phyloP scores from a whole-genome alignment of 2,888 invertebrate genomes.

The Caenorhabditis doughertyi region DNA sequence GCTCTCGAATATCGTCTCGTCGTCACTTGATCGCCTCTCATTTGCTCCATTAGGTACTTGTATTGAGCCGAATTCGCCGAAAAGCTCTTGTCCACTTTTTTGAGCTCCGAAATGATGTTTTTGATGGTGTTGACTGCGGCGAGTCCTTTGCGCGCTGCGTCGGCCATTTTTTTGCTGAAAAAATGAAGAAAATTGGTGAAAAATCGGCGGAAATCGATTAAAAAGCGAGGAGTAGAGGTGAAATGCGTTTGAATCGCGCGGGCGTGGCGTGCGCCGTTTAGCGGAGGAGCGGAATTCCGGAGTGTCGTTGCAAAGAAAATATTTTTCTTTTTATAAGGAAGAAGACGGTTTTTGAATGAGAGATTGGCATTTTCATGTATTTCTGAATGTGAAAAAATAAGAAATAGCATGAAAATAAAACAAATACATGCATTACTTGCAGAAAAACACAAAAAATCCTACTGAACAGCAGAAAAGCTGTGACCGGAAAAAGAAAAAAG shows the following conservation, averaged over 20 bases:
- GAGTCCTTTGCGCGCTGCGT: constrained; percentile 37
- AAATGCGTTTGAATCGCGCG: constrained; percentile 39
- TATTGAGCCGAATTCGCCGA: constrained; percentile 68
- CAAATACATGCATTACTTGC: no score
- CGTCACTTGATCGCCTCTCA: constrained; percentile 74
- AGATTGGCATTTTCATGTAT: no score
- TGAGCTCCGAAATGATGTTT: constrained; percentile 72
- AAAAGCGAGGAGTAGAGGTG: background rate
- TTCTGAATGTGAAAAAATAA: no score
- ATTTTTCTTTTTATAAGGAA: no score
- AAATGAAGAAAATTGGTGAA: constrained; percentile 5
- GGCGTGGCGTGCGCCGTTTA: background rate
- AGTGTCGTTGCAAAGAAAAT: constrained; percentile 17
- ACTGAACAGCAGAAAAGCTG: no score
- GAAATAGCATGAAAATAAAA: no score
- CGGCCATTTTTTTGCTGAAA: constrained; percentile 42
- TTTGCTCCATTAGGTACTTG: constrained; percentile 72
- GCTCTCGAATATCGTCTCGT: constrained; percentile 73
- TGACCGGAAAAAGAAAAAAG: no score
- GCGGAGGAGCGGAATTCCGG: constrained; percentile 13
- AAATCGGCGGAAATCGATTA: background rate
- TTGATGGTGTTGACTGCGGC: constrained; percentile 71
- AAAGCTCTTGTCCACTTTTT: constrained; percentile 74
- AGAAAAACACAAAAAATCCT: no score
- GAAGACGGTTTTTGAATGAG: background rate